A percentile compares a stretch with the other conserved stretches of the same genome.
Evolutionary conservation across 1,140 invertebrate species (phyloP).

Genomic region (Olivierus martensii): DNA sequence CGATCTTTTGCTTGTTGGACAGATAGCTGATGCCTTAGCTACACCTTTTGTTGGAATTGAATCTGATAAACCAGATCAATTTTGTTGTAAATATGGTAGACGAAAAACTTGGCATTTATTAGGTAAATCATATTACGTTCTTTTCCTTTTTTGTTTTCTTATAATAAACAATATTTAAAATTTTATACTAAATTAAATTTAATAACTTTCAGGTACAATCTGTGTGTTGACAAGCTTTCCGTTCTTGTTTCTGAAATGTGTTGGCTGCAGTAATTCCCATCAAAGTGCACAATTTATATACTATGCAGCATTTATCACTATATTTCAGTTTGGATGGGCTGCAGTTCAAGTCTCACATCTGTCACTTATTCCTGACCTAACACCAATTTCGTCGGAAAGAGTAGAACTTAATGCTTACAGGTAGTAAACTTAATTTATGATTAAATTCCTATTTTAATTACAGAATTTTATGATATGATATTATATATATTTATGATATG

Average conservation of each 20-base stretch:
- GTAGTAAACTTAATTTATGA: no score
- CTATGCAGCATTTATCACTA: slow-evolving; percentile 72
- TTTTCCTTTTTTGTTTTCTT: not conserved
- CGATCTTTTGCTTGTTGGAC: slow-evolving; percentile 63
- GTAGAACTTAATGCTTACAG: slow-evolving; percentile 75
- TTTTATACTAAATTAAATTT: not conserved
- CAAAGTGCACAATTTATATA: slow-evolving; percentile 68
- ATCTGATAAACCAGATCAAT: slow-evolving; percentile 52
- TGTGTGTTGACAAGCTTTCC: slow-evolving; percentile 69
- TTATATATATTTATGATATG: no score
- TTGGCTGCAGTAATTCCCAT: slow-evolving; percentile 47
- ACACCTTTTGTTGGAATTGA: slow-evolving; percentile 81
- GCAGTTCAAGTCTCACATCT: slow-evolving; percentile 76
- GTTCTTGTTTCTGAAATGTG: slow-evolving; percentile 74
- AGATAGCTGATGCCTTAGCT: slow-evolving; percentile 74
- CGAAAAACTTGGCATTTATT: slow-evolving; percentile 86
- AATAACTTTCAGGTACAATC: slow-evolving; percentile 43
- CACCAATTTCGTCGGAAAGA: slow-evolving; percentile 42
- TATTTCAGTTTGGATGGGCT: slow-evolving; percentile 97
- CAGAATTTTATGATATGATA: no score
- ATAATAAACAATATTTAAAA: no score
- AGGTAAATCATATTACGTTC: slow-evolving; percentile 39
- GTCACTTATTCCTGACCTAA: slow-evolving; percentile 66
- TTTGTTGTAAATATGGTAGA: slow-evolving; percentile 55
- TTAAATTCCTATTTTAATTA: no score